Evolutionary conservation across 2,888 invertebrate species (phyloP).

Genomic region (Teleiodes luculella): DNA sequence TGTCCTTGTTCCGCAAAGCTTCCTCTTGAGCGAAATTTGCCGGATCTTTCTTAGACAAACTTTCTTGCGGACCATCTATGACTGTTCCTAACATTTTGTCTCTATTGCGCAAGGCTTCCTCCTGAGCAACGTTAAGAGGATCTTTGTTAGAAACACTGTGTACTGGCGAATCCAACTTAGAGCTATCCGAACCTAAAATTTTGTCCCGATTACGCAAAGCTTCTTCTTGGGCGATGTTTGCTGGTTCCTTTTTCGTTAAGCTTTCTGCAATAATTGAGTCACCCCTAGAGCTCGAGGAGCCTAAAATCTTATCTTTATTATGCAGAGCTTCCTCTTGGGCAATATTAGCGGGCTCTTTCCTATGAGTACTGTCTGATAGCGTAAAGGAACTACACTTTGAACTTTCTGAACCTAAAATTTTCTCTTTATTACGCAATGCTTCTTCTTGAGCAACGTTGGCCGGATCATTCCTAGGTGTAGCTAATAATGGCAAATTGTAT

Average conservation of each 20-base stretch:
- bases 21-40: slow-evolving; percentile 60
- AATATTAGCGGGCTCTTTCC: slow-evolving; percentile 52
- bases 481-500: slow-evolving; percentile 65
- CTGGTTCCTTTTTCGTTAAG: slow-evolving; percentile 40
- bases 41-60: slow-evolving; percentile 40
- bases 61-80: slow-evolving; percentile 42
- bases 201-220: slow-evolving; percentile 80
- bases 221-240: slow-evolving; percentile 74
- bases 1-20: slow-evolving; percentile 55
- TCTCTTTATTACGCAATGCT: slow-evolving; percentile 80
- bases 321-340: slow-evolving; percentile 79
- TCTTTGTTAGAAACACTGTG: slow-evolving; percentile 37
- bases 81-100: slow-evolving; percentile 41
- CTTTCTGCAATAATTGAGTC: background rate
- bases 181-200: slow-evolving; percentile 69
- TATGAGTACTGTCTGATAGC: no score
- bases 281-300: slow-evolving; percentile 27
- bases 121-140: slow-evolving; percentile 56
- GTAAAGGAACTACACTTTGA: slow-evolving; percentile 71
- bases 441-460: slow-evolving; percentile 74
- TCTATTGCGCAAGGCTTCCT: slow-evolving; percentile 59
- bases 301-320: slow-evolving; percentile 80
- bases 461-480: slow-evolving; percentile 39
- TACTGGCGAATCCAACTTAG: slow-evolving; percentile 74
- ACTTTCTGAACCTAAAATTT: slow-evolving; percentile 71